Base-by-base conservation (phyloP, 1,140 invertebrate species). In the Grapholita molesta region DNA sequence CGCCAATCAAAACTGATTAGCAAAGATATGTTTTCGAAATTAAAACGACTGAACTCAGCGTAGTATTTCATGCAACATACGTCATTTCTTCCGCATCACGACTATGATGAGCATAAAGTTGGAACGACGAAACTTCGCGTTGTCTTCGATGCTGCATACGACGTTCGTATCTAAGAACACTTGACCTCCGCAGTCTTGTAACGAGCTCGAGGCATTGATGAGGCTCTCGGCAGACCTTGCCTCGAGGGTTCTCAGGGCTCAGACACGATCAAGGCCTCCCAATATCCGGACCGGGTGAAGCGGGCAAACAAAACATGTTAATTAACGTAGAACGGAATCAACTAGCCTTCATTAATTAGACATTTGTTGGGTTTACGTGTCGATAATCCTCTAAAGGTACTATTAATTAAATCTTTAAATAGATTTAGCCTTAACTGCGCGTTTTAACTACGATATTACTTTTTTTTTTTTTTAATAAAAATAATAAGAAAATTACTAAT, bases 131-230 rank as follows among this genome's bases (percentile, higher is more conserved):
- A 42, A 42, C 3, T 42, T 15, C 12, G 38, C n/a, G 38, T 42
- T n/a, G 38, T 42, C 12, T 42, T 42, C 38, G 38, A 42, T 5
- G 38, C 38, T 42, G n/a, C 38, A 15, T 42, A 15, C 38, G 38
- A 42, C 38, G 38, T 42, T n/a, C n/a, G n/a, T 42, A 5, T 42
- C 12, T n/a, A 42, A 79, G 73, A 52, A 15, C 66, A 33, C 80
- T 86, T 76, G 80, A 86, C 78, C 82, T 79, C 68, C 23, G 21
- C 67, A 57, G 68, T 76, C 76, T 69, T 72, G 70, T 82, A 79
- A 71, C 69, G 68, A 76, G 70, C 73, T 75, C 73, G 78, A 73
- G 75, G 71, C 80, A 77, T 81, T 76, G 79, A 75, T 74, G 71
- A 74, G 72, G 68, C 78, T 38, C 73, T 80, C 69, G 52, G 68